A percentile compares a stretch with the other conserved stretches of the same genome.
phyloP scores from a whole-genome alignment of 2,797 vertebrate genomes.

The Percopsis omiscomaycus region DNA sequence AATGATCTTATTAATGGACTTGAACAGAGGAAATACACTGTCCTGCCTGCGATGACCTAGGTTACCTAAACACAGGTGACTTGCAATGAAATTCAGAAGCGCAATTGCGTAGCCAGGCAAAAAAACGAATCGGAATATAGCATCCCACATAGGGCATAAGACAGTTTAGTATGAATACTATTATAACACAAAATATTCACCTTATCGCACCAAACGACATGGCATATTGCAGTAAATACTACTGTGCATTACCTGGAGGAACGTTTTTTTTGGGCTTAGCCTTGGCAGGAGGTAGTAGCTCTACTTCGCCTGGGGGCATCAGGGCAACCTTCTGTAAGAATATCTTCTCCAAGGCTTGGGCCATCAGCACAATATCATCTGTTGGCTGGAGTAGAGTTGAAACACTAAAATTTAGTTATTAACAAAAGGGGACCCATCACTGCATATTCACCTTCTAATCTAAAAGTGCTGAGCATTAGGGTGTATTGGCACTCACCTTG shows the following conservation, averaged over 20 bases:
- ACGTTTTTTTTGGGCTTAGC: constrained; percentile 82
- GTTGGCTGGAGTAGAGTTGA: constrained; percentile 80
- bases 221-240: no score
- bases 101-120: neutral
- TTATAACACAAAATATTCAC: neutral
- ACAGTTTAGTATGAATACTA: neutral
- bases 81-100: neutral
- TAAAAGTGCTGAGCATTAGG: neutral
- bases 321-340: constrained; percentile 92
- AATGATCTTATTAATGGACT: no score
- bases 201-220: neutral
- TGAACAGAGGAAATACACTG: no score
- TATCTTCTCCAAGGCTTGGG: constrained; percentile 94
- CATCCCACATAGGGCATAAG: neutral
- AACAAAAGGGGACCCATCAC: neutral
- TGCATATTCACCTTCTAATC: neutral
- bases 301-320: constrained; percentile 92
- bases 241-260: constrained; percentile 51
- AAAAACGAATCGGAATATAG: no score
- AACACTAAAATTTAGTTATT: neutral
- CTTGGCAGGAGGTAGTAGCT: constrained; percentile 84
- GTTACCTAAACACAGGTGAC: no score
- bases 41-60: no score
- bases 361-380: constrained; percentile 98
- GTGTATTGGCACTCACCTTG: constrained; percentile 78